Percentiles rank a stretch among this genome's conserved stretches.
phyloP scores from a whole-genome alignment of 1,140 invertebrate species.

The Macrotrachela quadricornifera region DNA sequence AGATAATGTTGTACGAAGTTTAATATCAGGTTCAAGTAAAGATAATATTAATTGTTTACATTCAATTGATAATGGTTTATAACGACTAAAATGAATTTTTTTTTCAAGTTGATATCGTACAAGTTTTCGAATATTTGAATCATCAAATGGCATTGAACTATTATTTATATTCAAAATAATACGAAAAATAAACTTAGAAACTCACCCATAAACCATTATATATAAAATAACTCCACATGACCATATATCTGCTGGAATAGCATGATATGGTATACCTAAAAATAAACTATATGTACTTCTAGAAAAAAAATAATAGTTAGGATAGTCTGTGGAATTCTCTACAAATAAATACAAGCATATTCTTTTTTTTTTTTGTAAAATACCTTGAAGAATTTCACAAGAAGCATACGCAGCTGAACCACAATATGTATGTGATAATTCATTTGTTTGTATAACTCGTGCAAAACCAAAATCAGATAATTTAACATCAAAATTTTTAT shows the following conservation, averaged over 20 bases:
- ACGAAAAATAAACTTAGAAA: too few species aligned
- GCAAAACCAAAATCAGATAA: conserved; percentile 7
- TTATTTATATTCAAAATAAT: not conserved
- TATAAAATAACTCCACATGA: conserved; percentile 26
- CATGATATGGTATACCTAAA: not conserved
- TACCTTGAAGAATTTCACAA: conserved; percentile 42
- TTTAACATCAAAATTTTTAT: conserved; percentile 15
- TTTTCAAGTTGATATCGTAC: conserved; percentile 37
- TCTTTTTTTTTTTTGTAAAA: conserved; percentile 30
- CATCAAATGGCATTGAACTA: conserved; percentile 29
- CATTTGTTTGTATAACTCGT: not conserved
- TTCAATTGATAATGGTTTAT: not conserved
- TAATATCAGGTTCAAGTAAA: not conserved
- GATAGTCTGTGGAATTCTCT: conserved; percentile 43
- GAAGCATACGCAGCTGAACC: conserved; percentile 46
- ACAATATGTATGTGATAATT: conserved; percentile 35
- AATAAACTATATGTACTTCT: too few species aligned
- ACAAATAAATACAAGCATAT: conserved; percentile 43
- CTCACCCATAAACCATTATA: conserved; percentile 6
- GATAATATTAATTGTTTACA: not conserved
- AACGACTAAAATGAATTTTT: conserved; percentile 26
- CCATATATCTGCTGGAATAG: conserved; percentile 18
- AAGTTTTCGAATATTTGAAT: conserved; percentile 25
- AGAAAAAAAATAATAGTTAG: conserved; percentile 40
- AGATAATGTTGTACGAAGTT: not conserved